phyloP scores from a whole-genome alignment of 1,140 invertebrate species.

The Acromyrmex echinatior region DNA sequence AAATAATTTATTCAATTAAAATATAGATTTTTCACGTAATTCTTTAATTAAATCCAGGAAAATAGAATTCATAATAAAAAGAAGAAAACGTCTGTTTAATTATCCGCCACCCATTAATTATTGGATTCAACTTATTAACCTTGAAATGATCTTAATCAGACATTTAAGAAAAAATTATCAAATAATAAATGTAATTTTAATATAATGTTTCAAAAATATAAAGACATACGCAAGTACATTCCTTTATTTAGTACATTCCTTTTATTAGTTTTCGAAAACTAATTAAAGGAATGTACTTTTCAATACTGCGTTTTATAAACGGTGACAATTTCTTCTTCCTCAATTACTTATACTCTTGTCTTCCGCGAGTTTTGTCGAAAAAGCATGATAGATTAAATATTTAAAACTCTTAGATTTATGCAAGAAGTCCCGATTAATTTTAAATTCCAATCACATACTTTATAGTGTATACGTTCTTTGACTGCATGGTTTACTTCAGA shows the following conservation, averaged over 20 bases:
- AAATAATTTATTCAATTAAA: neutral
- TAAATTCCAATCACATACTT: neutral
- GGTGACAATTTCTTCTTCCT: neutral
- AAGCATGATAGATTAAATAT: neutral
- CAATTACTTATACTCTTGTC: neutral
- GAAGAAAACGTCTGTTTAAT: neutral
- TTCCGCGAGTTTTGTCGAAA: neutral
- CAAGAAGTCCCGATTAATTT: neutral
- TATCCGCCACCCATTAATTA: neutral
- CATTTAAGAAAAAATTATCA: conserved; percentile 9
- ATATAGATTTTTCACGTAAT: neutral
- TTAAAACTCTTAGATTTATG: neutral
- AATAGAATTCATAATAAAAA: conserved; percentile 18
- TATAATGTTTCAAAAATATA: neutral
- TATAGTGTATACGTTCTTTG: neutral
- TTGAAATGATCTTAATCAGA: neutral
- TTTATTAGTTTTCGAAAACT: neutral
- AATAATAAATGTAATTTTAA: neutral
- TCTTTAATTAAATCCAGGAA: neutral
- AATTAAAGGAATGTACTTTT: neutral
- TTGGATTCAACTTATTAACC: neutral
- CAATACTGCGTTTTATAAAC: neutral
- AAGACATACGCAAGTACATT: neutral
- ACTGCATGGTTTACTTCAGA: neutral
- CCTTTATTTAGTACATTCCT: neutral